These are phyloP conservation scores for Ylistrum balloti DNA, from an alignment of 1,140 invertebrate species.

Conservation along the genomic window DNA sequence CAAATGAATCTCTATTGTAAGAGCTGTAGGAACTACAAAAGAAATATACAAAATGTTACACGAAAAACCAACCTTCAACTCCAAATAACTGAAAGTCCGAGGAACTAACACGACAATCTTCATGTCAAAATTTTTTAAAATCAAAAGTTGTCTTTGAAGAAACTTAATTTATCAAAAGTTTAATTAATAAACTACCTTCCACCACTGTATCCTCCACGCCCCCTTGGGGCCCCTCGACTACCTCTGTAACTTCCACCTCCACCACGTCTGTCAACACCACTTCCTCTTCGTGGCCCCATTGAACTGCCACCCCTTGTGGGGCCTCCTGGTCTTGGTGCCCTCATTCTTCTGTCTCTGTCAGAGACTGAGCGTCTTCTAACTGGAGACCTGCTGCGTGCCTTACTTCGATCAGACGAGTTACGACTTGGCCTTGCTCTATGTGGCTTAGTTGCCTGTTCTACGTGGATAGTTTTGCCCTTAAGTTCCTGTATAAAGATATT, in stretches of 20 bases:
- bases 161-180: too few relatives aligned
- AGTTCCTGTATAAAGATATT: conserved; percentile 42
- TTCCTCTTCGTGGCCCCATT: conserved; percentile 39
- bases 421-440: conserved; percentile 45
- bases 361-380: neutral
- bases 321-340: neutral
- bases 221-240: neutral
- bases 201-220: conserved; percentile 42
- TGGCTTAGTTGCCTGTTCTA: conserved; percentile 58
- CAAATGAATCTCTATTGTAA: neutral
- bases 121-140: too few relatives aligned
- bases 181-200: conserved; percentile 45
- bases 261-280: conserved; percentile 51
- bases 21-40: neutral
- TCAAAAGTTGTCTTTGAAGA: too few relatives aligned
- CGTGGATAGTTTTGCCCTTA: conserved; percentile 55
- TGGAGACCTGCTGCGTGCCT: neutral
- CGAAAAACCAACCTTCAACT: too few relatives aligned
- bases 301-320: conserved; percentile 11
- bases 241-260: conserved; percentile 49
- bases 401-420: neutral
- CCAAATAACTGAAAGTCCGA: too few relatives aligned
- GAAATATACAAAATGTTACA: too few relatives aligned
- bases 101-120: too few relatives aligned
- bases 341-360: neutral